Evolutionary conservation across 2,888 invertebrate genomes (phyloP), one percentile per base, ranked within the genome.

Genomic region (Eupithecia inturbata): DNA sequence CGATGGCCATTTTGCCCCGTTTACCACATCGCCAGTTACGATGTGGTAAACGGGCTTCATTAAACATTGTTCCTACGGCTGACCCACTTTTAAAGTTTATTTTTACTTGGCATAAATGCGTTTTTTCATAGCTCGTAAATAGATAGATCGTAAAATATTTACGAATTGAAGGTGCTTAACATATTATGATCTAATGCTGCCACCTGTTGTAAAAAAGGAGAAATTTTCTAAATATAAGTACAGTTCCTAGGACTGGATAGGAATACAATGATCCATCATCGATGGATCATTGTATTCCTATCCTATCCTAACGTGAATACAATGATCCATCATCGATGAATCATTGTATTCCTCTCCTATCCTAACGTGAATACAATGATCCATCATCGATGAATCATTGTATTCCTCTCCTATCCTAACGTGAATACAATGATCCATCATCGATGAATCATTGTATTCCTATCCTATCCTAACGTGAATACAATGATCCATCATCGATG

Each of bases 31-130:
- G 74, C 78, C 70, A 84, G 84, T 88, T 88, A 88, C 82, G 78
- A 78, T 78, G 81, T 71, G 82, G 83, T 79, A 74, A 74, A 80
- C 71, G 76, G 79, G 85, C 84, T 81, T 82, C 82, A 79, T 85
- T 82, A 81, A 82, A 85, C 82, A 83, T 80, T 84, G 82, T 87
- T 87, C 82, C 84, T 79, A 84, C 83, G 79, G 81, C 75, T 88
- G 90, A 88, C 91, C 92, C 77, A 89, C 80, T 91, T 84, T 81
- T 80, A 79, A 83, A 79, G 82, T 82, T 82, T 85, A 83, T 83
- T 85, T 85, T 87, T 85, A 85, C 81, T 67, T 80, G 78, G 78
- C 70, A 82, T 26, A 73, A 71, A 73, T 68, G 69, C 7, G 77
- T 77, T 77, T 83, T 86, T 83, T 81, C 80, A 81, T 80, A 81